These are phyloP conservation scores for Diachasmimorpha longicaudata DNA, from an alignment of 1,140 invertebrate species.

Conservation along the genomic window DNA sequence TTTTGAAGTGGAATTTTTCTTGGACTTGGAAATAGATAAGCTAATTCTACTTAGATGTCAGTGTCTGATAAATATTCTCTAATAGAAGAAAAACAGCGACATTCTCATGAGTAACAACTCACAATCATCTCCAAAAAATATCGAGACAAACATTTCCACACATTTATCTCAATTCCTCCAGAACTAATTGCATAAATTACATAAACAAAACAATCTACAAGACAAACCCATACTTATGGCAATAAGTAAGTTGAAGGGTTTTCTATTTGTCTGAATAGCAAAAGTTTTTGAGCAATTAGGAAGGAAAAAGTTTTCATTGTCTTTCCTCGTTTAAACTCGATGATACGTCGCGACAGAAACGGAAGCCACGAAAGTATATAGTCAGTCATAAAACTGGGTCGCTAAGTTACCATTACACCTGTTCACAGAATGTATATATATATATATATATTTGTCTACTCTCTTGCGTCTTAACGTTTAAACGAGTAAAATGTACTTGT, in stretches of 20 bases:
- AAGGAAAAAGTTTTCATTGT: neutral
- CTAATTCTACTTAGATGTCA: too few species aligned
- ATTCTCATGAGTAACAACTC: too few species aligned
- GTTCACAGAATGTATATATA: neutral
- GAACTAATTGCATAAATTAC: too few species aligned
- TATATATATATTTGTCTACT: neutral
- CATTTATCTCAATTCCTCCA: too few species aligned
- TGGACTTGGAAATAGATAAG: too few species aligned
- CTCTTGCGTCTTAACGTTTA: neutral
- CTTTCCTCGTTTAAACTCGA: neutral
- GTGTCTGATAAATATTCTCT: too few species aligned
- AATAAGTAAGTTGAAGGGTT: neutral
- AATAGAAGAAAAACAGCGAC: too few species aligned
- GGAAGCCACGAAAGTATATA: conserved; percentile 19
- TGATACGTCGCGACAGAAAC: conserved; percentile 1
- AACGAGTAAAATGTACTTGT: conserved; percentile 9
- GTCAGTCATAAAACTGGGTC: conserved; percentile 12
- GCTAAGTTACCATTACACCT: neutral
- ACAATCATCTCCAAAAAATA: too few species aligned
- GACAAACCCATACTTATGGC: too few species aligned
- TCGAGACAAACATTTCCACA: too few species aligned
- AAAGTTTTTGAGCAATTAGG: neutral
- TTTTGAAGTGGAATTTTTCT: too few species aligned
- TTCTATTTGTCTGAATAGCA: neutral
- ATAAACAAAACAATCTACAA: too few species aligned